These are phyloP conservation scores for Drosophila infuscata DNA, from an alignment of 2,888 invertebrate species.

Conservation along the genomic window DNA sequence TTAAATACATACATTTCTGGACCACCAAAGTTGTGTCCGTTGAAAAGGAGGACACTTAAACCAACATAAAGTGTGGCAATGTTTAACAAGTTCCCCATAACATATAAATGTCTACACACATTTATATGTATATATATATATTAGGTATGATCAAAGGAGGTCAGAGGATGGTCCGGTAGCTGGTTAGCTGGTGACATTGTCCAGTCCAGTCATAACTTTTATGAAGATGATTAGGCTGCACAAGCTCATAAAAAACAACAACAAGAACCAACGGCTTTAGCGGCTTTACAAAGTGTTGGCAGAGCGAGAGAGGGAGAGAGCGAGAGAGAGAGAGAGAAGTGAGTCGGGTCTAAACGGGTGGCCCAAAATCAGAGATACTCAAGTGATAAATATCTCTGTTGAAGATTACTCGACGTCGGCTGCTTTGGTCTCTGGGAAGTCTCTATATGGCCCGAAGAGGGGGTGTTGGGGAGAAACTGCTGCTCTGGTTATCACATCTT, in stretches of 20 bases:
- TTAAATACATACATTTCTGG: background rate
- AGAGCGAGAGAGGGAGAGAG: background rate
- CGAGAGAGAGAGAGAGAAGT: background rate
- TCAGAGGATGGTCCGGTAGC: conserved; percentile 10
- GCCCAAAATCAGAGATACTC: conserved; percentile 36
- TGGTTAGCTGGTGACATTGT: conserved; percentile 38
- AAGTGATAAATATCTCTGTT: conserved; percentile 21
- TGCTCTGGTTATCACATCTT: conserved; percentile 69
- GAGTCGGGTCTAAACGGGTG: conserved; percentile 44
- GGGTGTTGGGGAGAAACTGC: background rate
- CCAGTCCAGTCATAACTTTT: conserved; percentile 54
- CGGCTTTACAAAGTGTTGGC: conserved; percentile 45
- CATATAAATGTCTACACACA: conserved; percentile 10
- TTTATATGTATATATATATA: background rate
- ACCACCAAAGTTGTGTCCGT: conserved; percentile 29
- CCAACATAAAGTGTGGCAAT: conserved; percentile 18
- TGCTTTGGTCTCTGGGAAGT: conserved; percentile 35
- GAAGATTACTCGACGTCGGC: conserved; percentile 38
- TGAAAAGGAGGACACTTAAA: conserved; percentile 8
- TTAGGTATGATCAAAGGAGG: background rate
- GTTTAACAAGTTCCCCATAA: conserved; percentile 49
- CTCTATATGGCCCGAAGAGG: background rate
- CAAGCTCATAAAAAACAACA: conserved; percentile 34
- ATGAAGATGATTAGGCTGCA: conserved; percentile 48
- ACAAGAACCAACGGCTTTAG: conserved; percentile 10